Conservation (phyloP, 2,888 invertebrate genomes). For the Drosophila anomelani region DNA sequence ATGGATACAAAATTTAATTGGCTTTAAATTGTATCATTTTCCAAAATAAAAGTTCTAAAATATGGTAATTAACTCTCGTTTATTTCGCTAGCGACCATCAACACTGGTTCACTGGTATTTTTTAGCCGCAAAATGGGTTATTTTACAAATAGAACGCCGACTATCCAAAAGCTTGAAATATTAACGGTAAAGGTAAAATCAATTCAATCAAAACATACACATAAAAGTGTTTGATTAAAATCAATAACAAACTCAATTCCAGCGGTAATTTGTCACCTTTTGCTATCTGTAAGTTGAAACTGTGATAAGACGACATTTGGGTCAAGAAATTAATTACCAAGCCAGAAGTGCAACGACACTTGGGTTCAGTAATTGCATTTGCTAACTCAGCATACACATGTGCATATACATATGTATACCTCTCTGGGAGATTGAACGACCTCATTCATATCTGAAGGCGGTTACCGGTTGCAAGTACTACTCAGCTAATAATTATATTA, state of each 20-base stretch:
- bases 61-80: too few relatives aligned
- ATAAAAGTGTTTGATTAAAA: slow-evolving; percentile 1
- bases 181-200: neutral
- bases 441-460: neutral
- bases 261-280: slow-evolving; percentile 25
- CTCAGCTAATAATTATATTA: neutral
- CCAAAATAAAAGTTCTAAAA: neutral
- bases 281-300: slow-evolving; percentile 30
- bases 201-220: neutral
- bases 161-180: slow-evolving; percentile 13
- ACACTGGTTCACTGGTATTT: slow-evolving; percentile 35
- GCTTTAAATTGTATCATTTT: neutral
- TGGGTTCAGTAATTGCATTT: slow-evolving; percentile 29
- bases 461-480: neutral
- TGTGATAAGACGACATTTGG: slow-evolving; percentile 49
- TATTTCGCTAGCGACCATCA: neutral
- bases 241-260: slow-evolving; percentile 16
- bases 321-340: slow-evolving; percentile 60
- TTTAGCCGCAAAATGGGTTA: slow-evolving; percentile 28
- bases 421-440: neutral
- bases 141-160: neutral
- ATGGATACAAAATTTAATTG: neutral
- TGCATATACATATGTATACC: neutral
- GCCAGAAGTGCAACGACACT: slow-evolving; percentile 29
- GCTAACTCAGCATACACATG: slow-evolving; percentile 13